A percentile compares a stretch with the other conserved stretches of the same genome.
phyloP scores from a whole-genome alignment of 2,113 vertebrate species.

The Elgaria multicarinata region DNA sequence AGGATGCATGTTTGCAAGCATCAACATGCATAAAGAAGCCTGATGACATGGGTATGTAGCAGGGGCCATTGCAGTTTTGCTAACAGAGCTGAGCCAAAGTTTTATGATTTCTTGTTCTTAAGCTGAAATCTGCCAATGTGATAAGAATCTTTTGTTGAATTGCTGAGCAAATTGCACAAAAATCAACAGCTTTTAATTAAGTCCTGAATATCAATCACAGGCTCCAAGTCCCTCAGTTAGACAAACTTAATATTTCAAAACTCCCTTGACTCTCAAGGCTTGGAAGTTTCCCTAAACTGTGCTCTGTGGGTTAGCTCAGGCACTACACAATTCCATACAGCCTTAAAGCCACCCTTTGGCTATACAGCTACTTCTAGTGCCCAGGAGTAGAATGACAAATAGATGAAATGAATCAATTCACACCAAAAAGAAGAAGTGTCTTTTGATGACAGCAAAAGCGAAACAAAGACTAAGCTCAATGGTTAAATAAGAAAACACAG shows the following conservation, averaged over 20 bases:
- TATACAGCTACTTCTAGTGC: background rate
- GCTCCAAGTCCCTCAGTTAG: background rate
- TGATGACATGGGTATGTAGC: background rate
- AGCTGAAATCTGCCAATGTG: background rate
- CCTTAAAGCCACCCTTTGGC: background rate
- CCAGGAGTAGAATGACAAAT: background rate
- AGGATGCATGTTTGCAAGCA: no score
- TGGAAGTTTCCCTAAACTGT: background rate
- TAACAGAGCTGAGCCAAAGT: background rate
- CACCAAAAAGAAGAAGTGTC: background rate
- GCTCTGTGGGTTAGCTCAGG: background rate
- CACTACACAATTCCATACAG: background rate
- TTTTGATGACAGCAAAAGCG: background rate
- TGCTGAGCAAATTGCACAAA: background rate
- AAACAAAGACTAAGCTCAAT: background rate
- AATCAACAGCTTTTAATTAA: background rate
- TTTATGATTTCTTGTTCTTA: background rate
- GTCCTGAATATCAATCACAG: background rate
- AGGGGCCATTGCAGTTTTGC: background rate
- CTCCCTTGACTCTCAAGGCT: background rate
- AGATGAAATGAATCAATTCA: no score
- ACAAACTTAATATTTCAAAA: background rate
- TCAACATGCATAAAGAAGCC: no score
- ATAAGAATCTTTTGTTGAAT: background rate
- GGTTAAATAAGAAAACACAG: background rate